Evolutionary conservation across 2,888 invertebrate species (phyloP), one percentile per base, ranked within the genome.

Genomic region (Teinopalpus imperialis): DNA sequence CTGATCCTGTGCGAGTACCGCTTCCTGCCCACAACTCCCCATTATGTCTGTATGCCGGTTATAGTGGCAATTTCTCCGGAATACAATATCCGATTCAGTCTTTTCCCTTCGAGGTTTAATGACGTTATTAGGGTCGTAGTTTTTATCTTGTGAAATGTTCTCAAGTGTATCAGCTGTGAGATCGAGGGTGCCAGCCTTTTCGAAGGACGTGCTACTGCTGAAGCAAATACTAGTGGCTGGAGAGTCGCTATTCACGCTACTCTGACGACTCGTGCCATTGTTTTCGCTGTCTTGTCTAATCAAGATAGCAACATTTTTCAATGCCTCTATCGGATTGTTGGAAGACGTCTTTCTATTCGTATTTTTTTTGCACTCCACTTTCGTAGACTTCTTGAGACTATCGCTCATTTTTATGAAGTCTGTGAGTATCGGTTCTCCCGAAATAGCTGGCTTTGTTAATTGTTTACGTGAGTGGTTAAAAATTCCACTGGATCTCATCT

Each of bases 51-150:
- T 67, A 68, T 85, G 81, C 59, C 82, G 81, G 58, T 74, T 86
- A 68, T 78, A 81, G 61, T 82, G 80, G 26, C 86, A 86, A 69
- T 80, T 83, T 66, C 86, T 92, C 65, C 94, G 91, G 71, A 94
- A 91, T 63, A 95, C 93, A 73, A 96, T 95, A 79, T 95, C 95
- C 50, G 95, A 95, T 87, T 96, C 96, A 69, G 96, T 96, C 90
- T 95, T 95, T 91, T 96, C 96, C 65, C 96, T 91, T 66, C 96
- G 91, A 37, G 94, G 95, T 66, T 91, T 90, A 59, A 93, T 73
- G 55, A 91, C 82, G 66, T 81, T 79, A 60, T 53, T 67, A 3
- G 67, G 34, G 40, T 74, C 72, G 63, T 74, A 65, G 66, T 77
- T 53, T 43, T 62, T 54, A 51, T 68, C 56, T 49, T 47, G 49